Conservation (phyloP, 1,140 invertebrate genomes). For the Lineus longissimus region DNA sequence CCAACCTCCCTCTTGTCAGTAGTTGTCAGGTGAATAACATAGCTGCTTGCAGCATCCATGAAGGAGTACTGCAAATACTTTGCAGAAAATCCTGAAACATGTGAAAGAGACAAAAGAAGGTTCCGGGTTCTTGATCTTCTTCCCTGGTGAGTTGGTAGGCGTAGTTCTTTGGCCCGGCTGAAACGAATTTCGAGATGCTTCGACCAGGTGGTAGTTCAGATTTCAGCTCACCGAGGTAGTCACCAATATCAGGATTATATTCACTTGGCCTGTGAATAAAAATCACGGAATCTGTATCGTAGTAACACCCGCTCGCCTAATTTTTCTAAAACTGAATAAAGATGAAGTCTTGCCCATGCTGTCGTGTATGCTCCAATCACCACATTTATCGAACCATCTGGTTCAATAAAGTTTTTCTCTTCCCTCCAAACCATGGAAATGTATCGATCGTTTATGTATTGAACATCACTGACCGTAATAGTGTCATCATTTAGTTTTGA, state of each 20-base stretch:
- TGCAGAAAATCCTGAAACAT: no score
- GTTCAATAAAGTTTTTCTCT: background rate
- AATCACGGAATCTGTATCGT: constrained; percentile 50
- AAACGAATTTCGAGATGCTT: background rate
- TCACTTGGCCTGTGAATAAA: constrained; percentile 23
- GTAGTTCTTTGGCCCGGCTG: background rate
- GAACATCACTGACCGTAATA: constrained; percentile 20
- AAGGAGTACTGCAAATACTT: no score
- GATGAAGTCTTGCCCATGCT: constrained; percentile 50
- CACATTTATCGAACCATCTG: constrained; percentile 35
- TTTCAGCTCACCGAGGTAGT: constrained; percentile 39
- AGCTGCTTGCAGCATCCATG: no score
- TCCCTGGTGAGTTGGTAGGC: background rate
- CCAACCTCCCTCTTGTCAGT: no score
- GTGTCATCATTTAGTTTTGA: constrained; percentile 29
- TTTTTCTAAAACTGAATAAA: constrained; percentile 35
- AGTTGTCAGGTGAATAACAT: no score
- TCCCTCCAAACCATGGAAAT: constrained; percentile 15
- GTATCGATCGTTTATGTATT: constrained; percentile 17
- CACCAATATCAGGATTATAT: constrained; percentile 25
- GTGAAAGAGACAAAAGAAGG: no score
- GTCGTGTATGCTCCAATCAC: constrained; percentile 48
- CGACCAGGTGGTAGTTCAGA: constrained; percentile 23
- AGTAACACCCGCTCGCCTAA: constrained; percentile 36
- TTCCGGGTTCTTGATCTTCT: background rate